Percentiles rank a stretch among this genome's conserved stretches.
Conservation (phyloP, 2,888 invertebrate genomes). For the Trisateles emortualis region DNA sequence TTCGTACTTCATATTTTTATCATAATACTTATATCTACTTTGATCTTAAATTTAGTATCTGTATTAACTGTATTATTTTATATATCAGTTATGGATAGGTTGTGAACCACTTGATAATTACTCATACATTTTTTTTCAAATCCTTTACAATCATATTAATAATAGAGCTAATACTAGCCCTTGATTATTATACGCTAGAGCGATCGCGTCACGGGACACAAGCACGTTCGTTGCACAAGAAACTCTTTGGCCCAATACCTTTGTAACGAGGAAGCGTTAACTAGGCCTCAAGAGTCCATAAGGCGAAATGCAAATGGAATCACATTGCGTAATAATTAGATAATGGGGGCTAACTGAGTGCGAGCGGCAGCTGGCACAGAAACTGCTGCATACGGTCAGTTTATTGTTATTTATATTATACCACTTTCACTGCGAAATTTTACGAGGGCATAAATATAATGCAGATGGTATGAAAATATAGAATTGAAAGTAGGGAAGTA, state of each 20-base stretch:
- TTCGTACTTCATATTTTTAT: not conserved
- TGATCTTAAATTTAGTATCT: constrained; percentile 9
- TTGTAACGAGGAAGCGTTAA: constrained; percentile 62
- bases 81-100: not conserved
- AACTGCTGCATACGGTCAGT: constrained; percentile 51
- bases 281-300: constrained; percentile 61
- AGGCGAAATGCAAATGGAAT: constrained; percentile 64
- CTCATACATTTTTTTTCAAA: not conserved
- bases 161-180: constrained; percentile 3
- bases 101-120: not conserved
- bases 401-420: constrained; percentile 54
- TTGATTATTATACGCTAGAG: constrained; percentile 35
- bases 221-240: constrained; percentile 64
- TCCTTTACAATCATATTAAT: not conserved
- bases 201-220: constrained; percentile 48
- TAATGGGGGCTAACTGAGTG: constrained; percentile 59
- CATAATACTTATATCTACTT: constrained; percentile 2
- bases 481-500: constrained; percentile 40
- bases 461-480: constrained; percentile 36
- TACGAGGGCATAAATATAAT: constrained; percentile 27
- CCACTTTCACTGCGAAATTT: constrained; percentile 67
- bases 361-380: constrained; percentile 50
- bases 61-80: not conserved
- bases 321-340: constrained; percentile 72
- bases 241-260: constrained; percentile 46